phyloP scores from a whole-genome alignment of 2,888 invertebrate species.

The Phortica okadai region DNA sequence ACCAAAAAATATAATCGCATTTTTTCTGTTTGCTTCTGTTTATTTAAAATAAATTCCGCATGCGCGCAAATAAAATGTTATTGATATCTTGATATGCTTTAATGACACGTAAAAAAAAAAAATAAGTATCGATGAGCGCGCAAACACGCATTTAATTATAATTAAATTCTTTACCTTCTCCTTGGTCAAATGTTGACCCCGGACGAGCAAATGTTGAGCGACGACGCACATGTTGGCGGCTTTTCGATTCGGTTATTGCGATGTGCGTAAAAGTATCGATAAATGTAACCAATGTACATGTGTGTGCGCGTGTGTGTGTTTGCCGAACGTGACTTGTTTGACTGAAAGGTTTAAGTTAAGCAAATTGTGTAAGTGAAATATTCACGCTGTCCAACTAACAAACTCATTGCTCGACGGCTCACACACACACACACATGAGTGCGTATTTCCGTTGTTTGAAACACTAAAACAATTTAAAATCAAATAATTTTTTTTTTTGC shows the following conservation, averaged over 20 bases:
- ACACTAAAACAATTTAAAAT: slow-evolving; percentile 14
- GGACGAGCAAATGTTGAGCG: background rate
- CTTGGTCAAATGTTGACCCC: slow-evolving; percentile 30
- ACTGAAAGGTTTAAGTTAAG: slow-evolving; percentile 10
- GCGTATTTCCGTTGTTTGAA: slow-evolving; percentile 16
- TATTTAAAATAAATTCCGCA: slow-evolving; percentile 23
- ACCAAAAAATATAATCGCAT: background rate
- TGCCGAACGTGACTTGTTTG: slow-evolving; percentile 29
- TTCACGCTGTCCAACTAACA: slow-evolving; percentile 22
- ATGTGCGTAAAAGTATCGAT: slow-evolving; percentile 7
- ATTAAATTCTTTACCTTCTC: slow-evolving; percentile 29
- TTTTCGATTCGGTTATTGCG: background rate
- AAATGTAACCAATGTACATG: slow-evolving; percentile 12
- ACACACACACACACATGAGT: background rate
- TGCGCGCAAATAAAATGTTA: slow-evolving; percentile 6
- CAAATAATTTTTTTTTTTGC: slow-evolving; percentile 6
- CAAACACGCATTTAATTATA: slow-evolving; percentile 19
- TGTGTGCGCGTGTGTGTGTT: background rate
- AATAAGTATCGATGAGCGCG: background rate
- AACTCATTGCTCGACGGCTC: background rate
- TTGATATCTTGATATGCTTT: background rate
- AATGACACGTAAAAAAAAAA: background rate
- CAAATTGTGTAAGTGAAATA: slow-evolving; percentile 32
- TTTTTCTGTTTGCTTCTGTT: too few relatives aligned
- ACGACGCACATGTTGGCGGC: background rate